These are phyloP conservation scores for Aphrophora alni DNA, from an alignment of 2,888 invertebrate genomes.

Conservation along the genomic window DNA sequence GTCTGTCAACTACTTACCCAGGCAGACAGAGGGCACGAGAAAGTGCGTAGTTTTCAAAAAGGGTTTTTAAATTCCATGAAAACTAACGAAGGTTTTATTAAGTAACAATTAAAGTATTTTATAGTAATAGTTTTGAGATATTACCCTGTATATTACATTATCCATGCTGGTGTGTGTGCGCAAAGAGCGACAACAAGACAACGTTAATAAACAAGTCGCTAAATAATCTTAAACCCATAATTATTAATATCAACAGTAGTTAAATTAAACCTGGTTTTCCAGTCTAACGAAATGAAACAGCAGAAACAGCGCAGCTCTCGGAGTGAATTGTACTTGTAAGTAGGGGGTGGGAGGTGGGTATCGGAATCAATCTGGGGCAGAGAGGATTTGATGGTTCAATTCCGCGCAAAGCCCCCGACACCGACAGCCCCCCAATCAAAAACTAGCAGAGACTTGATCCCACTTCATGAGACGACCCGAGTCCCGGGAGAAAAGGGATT, in stretches of 20 bases:
- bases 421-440: conserved; percentile 41
- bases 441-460: conserved; percentile 33
- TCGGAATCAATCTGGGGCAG: conserved; percentile 36
- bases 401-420: conserved; percentile 24
- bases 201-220: too few species aligned
- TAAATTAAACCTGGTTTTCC: background rate
- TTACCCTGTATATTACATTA: too few species aligned
- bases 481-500: background rate
- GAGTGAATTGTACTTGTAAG: background rate
- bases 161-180: too few species aligned
- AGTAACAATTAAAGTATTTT: too few species aligned
- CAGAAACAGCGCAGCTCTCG: background rate
- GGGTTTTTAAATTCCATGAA: too few species aligned
- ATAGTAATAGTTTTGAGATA: too few species aligned
- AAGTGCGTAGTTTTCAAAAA: too few species aligned
- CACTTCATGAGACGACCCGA: too few species aligned
- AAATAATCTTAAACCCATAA: background rate
- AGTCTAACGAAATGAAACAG: background rate
- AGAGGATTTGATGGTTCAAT: conserved; percentile 44
- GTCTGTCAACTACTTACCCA: too few species aligned
- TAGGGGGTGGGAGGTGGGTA: conserved; percentile 14
- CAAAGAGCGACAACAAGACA: too few species aligned
- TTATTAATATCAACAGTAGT: background rate
- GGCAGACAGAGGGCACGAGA: too few species aligned
- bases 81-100: too few species aligned